phyloP scores from a whole-genome alignment of 2,113 vertebrate species.

The Cinclus cinclus region DNA sequence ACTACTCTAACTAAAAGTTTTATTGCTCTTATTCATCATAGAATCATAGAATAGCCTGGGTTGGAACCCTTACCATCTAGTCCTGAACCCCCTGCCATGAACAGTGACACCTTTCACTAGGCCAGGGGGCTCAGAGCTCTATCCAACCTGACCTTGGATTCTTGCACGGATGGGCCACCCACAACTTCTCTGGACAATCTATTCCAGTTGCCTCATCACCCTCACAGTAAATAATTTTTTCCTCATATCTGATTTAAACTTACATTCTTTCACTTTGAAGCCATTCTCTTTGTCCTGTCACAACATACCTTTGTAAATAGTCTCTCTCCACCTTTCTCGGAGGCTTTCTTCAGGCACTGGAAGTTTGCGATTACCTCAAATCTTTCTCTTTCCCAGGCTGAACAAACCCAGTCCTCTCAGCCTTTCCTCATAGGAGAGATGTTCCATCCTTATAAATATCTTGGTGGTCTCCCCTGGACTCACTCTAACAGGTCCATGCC shows the following conservation, averaged over 20 bases:
- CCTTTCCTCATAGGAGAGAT: background rate
- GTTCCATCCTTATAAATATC: background rate
- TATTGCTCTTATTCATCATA: background rate
- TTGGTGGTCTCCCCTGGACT: background rate
- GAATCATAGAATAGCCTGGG: background rate
- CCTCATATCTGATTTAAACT: background rate
- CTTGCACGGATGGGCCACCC: background rate
- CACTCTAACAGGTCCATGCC: fast-evolving
- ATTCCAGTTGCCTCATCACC: background rate
- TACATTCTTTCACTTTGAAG: background rate
- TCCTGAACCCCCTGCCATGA: background rate
- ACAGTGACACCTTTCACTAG: background rate
- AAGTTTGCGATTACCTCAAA: background rate
- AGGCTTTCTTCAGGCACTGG: background rate
- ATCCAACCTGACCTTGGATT: background rate
- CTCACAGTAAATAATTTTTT: background rate
- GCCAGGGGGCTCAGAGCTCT: background rate
- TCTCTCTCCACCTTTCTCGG: background rate
- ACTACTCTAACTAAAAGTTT: background rate
- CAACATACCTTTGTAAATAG: background rate
- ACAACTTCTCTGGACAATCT: background rate
- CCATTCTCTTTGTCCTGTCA: background rate
- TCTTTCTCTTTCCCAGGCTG: background rate
- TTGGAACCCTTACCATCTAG: background rate
- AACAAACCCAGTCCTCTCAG: background rate